These are phyloP conservation scores for Daphoenositta chrysoptera DNA, from an alignment of 2,113 vertebrate genomes.

Conservation along the genomic window DNA sequence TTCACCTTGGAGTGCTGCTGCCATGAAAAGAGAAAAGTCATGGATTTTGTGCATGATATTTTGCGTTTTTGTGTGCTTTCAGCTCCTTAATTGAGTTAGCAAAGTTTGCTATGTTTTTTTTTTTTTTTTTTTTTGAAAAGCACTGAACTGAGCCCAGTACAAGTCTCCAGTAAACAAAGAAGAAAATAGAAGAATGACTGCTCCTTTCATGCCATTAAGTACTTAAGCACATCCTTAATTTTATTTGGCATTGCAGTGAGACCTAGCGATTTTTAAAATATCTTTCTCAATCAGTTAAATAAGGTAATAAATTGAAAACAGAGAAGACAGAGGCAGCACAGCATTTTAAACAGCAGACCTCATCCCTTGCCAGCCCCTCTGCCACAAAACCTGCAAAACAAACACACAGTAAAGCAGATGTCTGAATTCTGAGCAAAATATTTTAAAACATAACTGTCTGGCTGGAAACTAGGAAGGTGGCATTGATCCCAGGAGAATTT, in stretches of 20 bases:
- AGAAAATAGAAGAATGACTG: neutral
- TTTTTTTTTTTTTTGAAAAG: neutral
- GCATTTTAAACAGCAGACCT: constrained; percentile 3
- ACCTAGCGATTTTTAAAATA: neutral
- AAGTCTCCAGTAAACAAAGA: neutral
- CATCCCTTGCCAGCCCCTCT: neutral
- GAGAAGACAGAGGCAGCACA: neutral
- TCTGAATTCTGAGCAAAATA: constrained; percentile 33
- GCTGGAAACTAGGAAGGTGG: constrained; percentile 1
- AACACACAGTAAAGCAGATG: constrained; percentile 29
- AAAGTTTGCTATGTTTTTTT: neutral
- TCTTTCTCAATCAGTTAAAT: neutral
- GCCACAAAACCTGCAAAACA: constrained; percentile 20
- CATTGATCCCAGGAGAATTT: constrained; percentile 29
- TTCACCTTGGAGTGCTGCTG: neutral
- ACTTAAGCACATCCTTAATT: neutral
- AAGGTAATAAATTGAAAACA: constrained; percentile 4
- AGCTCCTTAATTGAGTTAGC: neutral
- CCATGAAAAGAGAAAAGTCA: neutral
- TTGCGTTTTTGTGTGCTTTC: neutral
- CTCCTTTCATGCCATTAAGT: neutral
- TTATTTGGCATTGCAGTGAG: neutral
- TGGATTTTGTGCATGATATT: neutral
- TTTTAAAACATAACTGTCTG: constrained; percentile 40
- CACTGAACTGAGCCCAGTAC: neutral